Base-by-base conservation (phyloP, 2,888 invertebrate species). In the Platynereis dumerilii region DNA sequence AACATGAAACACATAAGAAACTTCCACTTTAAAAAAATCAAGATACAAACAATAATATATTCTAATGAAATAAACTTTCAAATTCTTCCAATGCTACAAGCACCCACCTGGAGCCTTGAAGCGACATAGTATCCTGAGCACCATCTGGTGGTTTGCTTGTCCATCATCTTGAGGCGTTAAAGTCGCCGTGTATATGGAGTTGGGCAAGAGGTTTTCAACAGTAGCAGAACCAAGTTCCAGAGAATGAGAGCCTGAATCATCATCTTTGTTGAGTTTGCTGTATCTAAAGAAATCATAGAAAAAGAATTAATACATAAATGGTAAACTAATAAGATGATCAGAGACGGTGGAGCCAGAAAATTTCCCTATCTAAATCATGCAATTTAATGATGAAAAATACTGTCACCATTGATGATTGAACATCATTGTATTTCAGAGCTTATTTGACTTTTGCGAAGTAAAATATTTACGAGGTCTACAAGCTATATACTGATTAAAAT, bases 171-270 rank as follows among this genome's bases (percentile, higher is more conserved):
- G 62, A 39, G 54, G 60, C 12, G 34, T 34, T 12, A 34, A 34
- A 7, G 48, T 62, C 52, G 79, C 85, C 78, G 92, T 92, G 84
- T 98, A 97, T 42, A 92, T 90, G 80, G 96, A 93, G 82, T 96
- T 94, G 0, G 97, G 96, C 65, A 98, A 86, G 48, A 98, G 87
- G 85, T 99, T 99, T 29, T 92, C 93, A 88, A 98, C 95, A 57
- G 94, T 90, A 48, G 98, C 91, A 83, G 96, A 96, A 2, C 98
- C 98, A 55, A 99, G 87, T 80, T 99, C 99, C 59, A 99, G 86
- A 69, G 96, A 88, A 88, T 99, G 99, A 77, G 97, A 97, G 56
- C 97, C 96, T 0, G 96, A 96, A 85, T 98, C 96, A 78, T 98
- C 96, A 66, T 93, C 95, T 75, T 96, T 91, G 0, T 96, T 95